Evolutionary conservation across 2,888 invertebrate genomes (phyloP).

Genomic region (Cephus sareptanus): DNA sequence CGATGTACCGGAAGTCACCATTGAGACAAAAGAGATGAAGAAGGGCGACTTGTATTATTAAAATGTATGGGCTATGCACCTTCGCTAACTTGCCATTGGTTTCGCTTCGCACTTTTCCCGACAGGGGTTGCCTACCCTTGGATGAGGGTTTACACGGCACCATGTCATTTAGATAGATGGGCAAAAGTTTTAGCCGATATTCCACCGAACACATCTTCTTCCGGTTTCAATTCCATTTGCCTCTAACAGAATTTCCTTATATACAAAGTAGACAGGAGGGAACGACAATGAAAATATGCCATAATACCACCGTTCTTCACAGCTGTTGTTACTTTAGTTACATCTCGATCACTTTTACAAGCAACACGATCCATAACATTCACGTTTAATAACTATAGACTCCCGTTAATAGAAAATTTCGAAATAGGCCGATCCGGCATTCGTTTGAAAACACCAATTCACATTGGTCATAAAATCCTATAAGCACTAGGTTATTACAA

Average conservation of each 20-base stretch:
- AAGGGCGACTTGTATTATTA: slow-evolving; percentile 22
- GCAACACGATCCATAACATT: background rate
- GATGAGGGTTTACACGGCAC: background rate
- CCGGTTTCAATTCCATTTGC: slow-evolving; percentile 28
- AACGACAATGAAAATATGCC: background rate
- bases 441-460: background rate
- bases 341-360: background rate
- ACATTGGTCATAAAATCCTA: background rate
- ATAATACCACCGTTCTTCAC: background rate
- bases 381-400: background rate
- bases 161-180: slow-evolving; percentile 27
- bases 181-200: slow-evolving; percentile 24
- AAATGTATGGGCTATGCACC: slow-evolving; percentile 20
- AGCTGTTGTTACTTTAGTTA: background rate
- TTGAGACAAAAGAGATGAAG: background rate
- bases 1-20: background rate
- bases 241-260: slow-evolving; percentile 25
- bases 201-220: slow-evolving; percentile 18
- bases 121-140: background rate
- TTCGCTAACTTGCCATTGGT: background rate
- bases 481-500: too few species aligned
- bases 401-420: background rate
- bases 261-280: background rate
- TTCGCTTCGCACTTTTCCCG: background rate
- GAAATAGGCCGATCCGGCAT: background rate